Base-by-base conservation (phyloP, 2,113 vertebrate genomes). In the Pluvialis apricaria region DNA sequence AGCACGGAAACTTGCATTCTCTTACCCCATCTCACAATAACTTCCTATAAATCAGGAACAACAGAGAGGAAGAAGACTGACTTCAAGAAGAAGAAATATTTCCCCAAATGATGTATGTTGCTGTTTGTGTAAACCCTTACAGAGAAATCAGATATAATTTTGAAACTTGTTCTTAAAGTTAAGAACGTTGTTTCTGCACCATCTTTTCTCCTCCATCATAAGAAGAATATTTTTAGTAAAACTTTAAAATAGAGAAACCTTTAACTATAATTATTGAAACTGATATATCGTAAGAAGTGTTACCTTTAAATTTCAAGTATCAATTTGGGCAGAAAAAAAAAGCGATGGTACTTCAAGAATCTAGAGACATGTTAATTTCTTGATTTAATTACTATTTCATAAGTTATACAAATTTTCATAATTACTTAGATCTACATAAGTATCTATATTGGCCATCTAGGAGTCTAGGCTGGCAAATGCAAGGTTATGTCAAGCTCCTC, bases 71-170 rank as follows among this genome's bases (percentile, higher is more conserved):
- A 51, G 21, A 93, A 17, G 5, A 45, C 2, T 49, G 34, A 36
- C 25, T 90, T 90, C 24, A 83, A 36, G 28, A 40, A 49, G 12
- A 31, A 31, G 51, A 75, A 55, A 71, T 75, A 20, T 31, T 82
- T 10, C 5, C 18, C 25, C 32, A 44, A 79, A 47, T 57, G 8
- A 44, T 85, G 4, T 17, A 5, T 36, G 51, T 13, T 61, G 19
- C 2, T 92, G 9, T 40, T 54, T 0, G 0, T 38, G 13, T 15
- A 77, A 75, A 19, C 9, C 61, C 14, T 32, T 61, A 20, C 21
- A 76, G 25, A 73, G 13, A 85, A 17, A 86, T 38, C 31, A 45
- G 6, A 52, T 6, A 3, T 4, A 45, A 60, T 51, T 84, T 60
- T 85, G 21, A 92, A 93, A 72, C 4, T 85, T 4, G 3, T 12